Evolutionary conservation across 2,113 vertebrate genomes (phyloP), one percentile per base, ranked within the genome.

Genomic region (Lagopus muta): DNA sequence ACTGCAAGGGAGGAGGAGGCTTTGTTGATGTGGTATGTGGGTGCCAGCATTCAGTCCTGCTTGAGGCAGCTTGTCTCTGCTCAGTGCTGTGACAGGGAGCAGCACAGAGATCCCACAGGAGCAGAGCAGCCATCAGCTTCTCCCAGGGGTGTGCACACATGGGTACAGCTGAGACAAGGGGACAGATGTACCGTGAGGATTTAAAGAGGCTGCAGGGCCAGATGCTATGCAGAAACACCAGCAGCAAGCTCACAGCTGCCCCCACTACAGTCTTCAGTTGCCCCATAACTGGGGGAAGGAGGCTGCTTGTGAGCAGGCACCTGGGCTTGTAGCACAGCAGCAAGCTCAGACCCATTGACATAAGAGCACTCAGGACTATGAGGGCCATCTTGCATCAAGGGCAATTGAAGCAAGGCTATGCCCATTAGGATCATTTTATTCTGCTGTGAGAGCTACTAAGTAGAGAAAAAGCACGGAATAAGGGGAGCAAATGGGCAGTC

Each of bases 161-260:
- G 21, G 0, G 0, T 11, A 52, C 17, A 9, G 27, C 1, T 4
- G 36, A 47, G 18, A 34, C 69, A 30, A 20, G 6, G 27, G 8
- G 18, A 34, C 47, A 38, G 52, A 73, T 19, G 7, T 10, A 20
- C 70, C 32, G 52, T 10, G 18, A 32, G 30, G 38, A 11, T 38
- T 24, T 38, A 30, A 19, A 24, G 18, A 52, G 47, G 47, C 27
- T 28, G 25, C 25, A n/a, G 42, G 20, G 13, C 48, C 48, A 54
- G 50, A 18, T 13, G 17, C 30, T 43, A 21, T 47, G 65, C 30
- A n/a, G 65, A 47, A 67, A n/a, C 6, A 11, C 34, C 34, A 21
- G 34, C 40, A 47, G 43, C 2, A 20, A 38, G 45, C 7, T n/a
- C 36, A 9, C 10, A 30, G 30, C 48, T 50, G 19, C 32, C 36